Conservation (phyloP, 2,113 vertebrate species). For the cattle (Bos taurus) region ARS-UCD2.0 NC_037351.1:2708501-2709000, state of each 20-base stretch:
- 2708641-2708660: accelerated
- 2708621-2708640: accelerated
- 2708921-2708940: conserved; percentile 64
- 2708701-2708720: neutral
- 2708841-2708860: conserved; percentile 62
- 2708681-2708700: neutral
- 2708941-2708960: conserved; percentile 58
- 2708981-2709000: conserved; percentile 56
- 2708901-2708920: conserved; percentile 73
- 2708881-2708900: conserved; percentile 71
- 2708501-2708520: neutral
- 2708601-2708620: neutral
- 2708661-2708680: neutral
- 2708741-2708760: conserved; percentile 22
- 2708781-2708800: conserved; percentile 67
- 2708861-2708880: conserved; percentile 72
- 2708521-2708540: neutral
- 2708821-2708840: conserved; percentile 42
- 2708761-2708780: conserved; percentile 61
- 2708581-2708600: neutral
- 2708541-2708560: neutral
- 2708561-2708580: neutral
- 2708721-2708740: neutral
- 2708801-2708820: conserved; percentile 50
- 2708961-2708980: conserved; percentile 68